phyloP scores from a whole-genome alignment of 2,113 vertebrate species.

The Psilopsiagon aymara region DNA sequence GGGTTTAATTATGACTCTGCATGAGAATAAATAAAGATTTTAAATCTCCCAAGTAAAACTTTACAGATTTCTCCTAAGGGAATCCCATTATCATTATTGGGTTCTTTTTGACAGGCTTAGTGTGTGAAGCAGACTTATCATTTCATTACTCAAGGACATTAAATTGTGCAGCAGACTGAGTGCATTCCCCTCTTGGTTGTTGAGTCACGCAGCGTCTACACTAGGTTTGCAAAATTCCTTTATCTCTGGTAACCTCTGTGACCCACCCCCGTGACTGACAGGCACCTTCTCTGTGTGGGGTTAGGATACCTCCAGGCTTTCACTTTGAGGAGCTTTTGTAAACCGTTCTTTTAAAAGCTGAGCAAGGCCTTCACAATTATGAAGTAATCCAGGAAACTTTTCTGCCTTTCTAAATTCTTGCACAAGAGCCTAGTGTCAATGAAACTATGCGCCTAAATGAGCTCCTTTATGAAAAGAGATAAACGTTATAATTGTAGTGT shows the following conservation, averaged over 20 bases:
- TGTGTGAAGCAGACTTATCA: conserved; percentile 61
- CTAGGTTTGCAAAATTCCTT: conserved; percentile 68
- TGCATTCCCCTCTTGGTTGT: conserved; percentile 35
- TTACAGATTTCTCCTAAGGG: background rate
- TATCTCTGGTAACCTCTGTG: conserved; percentile 73
- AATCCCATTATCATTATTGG: background rate
- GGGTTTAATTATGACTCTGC: conserved; percentile 54
- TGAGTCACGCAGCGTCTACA: conserved; percentile 64
- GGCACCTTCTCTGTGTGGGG: conserved; percentile 54
- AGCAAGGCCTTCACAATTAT: conserved; percentile 49
- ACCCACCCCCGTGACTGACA: conserved; percentile 64
- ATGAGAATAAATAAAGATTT: conserved; percentile 55
- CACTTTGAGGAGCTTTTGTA: conserved; percentile 62
- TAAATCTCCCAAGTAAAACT: conserved; percentile 27
- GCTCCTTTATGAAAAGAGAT: background rate
- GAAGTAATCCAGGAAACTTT: conserved; percentile 11
- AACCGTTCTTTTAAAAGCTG: conserved; percentile 70
- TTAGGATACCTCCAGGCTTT: conserved; percentile 61
- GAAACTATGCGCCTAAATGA: background rate
- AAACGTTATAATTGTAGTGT: background rate
- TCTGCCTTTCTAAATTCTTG: conserved; percentile 50
- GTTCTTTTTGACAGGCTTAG: conserved; percentile 39
- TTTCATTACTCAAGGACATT: conserved; percentile 65
- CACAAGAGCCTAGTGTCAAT: background rate
- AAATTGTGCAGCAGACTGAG: conserved; percentile 30